Evolutionary conservation across 2,113 vertebrate species (phyloP).

Genomic region (Saguinus imperator): DNA sequence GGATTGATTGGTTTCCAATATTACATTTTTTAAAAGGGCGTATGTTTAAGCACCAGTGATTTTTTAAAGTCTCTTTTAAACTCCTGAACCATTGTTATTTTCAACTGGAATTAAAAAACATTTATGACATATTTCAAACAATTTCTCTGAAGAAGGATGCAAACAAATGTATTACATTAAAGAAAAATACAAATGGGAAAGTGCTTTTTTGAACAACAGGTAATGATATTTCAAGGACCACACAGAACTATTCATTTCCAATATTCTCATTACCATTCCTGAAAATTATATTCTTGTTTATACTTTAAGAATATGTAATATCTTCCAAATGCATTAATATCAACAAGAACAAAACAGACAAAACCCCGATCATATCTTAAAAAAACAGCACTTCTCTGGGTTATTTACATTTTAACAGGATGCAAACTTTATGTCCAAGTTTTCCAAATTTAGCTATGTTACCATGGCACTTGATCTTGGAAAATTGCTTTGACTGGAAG

Average conservation of each 20-base stretch:
- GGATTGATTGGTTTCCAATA: slow-evolving; percentile 61
- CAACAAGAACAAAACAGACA: not conserved
- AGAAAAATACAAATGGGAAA: slow-evolving; percentile 70
- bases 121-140: slow-evolving; percentile 68
- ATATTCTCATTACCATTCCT: slow-evolving; percentile 79
- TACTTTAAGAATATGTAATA: not conserved
- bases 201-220: slow-evolving; percentile 79
- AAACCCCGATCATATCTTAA: not conserved
- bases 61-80: slow-evolving; percentile 71
- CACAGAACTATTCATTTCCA: slow-evolving; percentile 69
- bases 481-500: not conserved
- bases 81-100: slow-evolving; percentile 71
- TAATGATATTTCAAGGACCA: slow-evolving; percentile 83
- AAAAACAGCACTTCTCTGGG: not conserved
- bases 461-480: not conserved
- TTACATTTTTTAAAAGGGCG: not conserved
- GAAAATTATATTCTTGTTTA: not conserved
- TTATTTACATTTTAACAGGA: not conserved
- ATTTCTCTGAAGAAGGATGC: slow-evolving; percentile 52
- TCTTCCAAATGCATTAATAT: not conserved
- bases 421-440: not conserved
- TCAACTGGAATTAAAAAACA: slow-evolving; percentile 57
- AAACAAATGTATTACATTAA: slow-evolving; percentile 72
- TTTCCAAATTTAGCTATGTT: not conserved
- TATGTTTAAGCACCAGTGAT: slow-evolving; percentile 56